Evolutionary conservation across 1,140 invertebrate genomes (phyloP), one percentile per base, ranked within the genome.

Genomic region (Drosophila pectinifera): DNA sequence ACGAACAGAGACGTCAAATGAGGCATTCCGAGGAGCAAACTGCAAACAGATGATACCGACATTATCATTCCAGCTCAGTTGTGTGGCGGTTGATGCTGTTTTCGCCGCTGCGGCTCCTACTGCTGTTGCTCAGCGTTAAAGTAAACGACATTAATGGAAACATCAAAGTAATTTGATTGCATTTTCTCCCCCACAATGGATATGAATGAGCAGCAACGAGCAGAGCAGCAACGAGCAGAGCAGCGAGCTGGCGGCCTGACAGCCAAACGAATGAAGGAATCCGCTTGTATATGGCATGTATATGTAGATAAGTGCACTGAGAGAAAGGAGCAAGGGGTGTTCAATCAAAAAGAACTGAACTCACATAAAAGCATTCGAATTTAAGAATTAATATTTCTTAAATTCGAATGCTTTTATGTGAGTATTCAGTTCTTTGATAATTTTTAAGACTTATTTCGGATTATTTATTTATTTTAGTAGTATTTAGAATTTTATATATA

Each of bases 141-240:
- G 73, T 78, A 88, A 88, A 89, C 77, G 84, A 89, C 84, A 89
- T 88, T 88, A 88, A 89, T 89, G 84, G 84, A 88, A 89, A 89
- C 84, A 88, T 88, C 84, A 88, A 88, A 89, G 84, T 88, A 88
- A 88, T 88, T 88, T 88, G 84, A 88, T 88, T 88, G 84, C 84
- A 89, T 88, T 88, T 88, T 73, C 70, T 31, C 26, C 42, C 38
- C 64, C 76, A 74, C 83, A 86, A 86, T 86, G 83, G 83, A 86
- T 88, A 79, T 75, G 78, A 86, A 86, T 79, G 79, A 81, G 78
- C 49, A 63, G 42, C 55, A 57, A 13, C 16, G 16, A n/a, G 34
- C 51, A 8, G 16, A n/a, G 34, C 51, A 13, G 24, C n/a, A n/a
- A n/a, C n/a, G 10, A 20, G 48, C 26, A 7, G 46, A 13, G 46